These are phyloP conservation scores for Tonatia bakeri DNA, from an alignment of 2,113 vertebrate species.

Conservation along the genomic window DNA sequence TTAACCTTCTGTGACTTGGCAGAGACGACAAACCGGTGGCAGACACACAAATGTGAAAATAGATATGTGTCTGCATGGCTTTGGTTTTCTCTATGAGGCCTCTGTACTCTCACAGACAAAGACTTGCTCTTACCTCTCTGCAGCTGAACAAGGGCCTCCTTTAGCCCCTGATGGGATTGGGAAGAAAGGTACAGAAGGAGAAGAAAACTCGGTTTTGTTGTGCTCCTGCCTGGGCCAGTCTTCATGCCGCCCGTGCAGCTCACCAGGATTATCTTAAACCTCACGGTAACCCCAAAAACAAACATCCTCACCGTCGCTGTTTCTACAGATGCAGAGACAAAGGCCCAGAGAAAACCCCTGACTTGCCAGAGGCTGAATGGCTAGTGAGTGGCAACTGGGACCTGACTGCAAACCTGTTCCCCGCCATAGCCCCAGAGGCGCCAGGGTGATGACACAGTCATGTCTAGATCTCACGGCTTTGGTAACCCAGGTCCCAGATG, in stretches of 20 bases:
- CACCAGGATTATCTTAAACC: neutral
- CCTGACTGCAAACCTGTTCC: neutral
- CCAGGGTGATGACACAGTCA: neutral
- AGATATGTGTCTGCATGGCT: neutral
- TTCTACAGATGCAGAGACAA: slow-evolving; percentile 1
- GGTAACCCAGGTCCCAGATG: neutral
- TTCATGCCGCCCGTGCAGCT: neutral
- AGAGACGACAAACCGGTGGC: neutral
- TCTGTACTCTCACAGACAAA: neutral
- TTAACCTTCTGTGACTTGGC: neutral
- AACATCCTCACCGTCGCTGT: neutral
- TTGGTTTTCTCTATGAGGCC: neutral
- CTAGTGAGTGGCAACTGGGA: neutral
- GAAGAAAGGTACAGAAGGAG: neutral
- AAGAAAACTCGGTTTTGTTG: neutral
- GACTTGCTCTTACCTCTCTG: neutral
- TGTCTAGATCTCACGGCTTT: neutral
- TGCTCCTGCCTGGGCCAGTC: neutral
- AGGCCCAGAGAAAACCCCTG: neutral
- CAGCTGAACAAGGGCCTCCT: neutral
- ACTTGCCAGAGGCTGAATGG: neutral
- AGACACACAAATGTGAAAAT: neutral
- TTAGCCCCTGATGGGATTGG: neutral
- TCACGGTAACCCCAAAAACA: neutral
- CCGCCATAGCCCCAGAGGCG: neutral